These are phyloP conservation scores for Periplaneta americana DNA, from an alignment of 1,140 invertebrate species.

Conservation along the genomic window DNA sequence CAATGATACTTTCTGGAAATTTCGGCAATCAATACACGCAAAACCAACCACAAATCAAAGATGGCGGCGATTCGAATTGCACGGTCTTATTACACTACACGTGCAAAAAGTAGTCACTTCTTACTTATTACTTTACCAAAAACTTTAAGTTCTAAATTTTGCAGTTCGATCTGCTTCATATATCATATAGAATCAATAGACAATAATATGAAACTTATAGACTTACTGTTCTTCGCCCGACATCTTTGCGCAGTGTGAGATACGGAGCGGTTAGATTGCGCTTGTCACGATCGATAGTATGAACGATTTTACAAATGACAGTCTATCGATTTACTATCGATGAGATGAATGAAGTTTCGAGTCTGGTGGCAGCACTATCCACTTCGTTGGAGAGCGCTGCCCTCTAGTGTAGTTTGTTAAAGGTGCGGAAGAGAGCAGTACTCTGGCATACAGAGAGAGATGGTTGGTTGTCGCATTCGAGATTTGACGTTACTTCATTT, in stretches of 20 bases:
- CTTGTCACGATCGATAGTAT: background rate
- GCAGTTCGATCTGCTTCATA: background rate
- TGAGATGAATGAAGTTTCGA: no score
- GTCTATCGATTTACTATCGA: no score
- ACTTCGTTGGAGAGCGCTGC: background rate
- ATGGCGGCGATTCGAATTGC: slow-evolving; percentile 13
- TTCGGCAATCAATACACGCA: slow-evolving; percentile 16
- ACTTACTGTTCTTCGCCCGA: slow-evolving; percentile 18
- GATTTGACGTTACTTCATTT: background rate
- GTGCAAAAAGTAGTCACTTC: background rate
- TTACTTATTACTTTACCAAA: background rate
- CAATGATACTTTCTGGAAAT: background rate
- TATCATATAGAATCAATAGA: background rate
- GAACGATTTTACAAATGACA: background rate
- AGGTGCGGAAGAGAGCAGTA: no score
- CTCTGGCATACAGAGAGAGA: background rate
- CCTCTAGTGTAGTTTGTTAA: no score
- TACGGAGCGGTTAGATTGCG: background rate
- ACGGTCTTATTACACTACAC: background rate
- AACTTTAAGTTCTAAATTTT: background rate
- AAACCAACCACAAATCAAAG: slow-evolving; percentile 13
- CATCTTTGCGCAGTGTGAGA: slow-evolving; percentile 12
- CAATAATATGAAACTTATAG: background rate
- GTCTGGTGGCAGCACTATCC: background rate
- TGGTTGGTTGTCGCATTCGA: background rate